These are phyloP conservation scores for Machimus atricapillus DNA, from an alignment of 2,888 invertebrate species.

Conservation along the genomic window DNA sequence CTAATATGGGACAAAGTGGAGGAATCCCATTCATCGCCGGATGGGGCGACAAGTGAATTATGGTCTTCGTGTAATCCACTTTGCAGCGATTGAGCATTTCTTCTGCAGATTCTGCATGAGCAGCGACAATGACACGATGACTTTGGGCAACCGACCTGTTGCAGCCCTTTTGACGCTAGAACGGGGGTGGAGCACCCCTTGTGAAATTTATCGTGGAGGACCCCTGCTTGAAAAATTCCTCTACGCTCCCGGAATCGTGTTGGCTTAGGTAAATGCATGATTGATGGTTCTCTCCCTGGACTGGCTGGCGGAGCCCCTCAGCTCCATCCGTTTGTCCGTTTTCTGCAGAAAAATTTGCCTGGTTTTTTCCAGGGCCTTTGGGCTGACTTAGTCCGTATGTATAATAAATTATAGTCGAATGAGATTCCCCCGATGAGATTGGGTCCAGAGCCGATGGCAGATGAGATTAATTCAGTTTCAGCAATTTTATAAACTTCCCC, in stretches of 20 bases:
- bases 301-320: background rate
- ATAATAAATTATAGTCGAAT: conserved; percentile 15
- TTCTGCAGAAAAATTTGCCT: conserved; percentile 20
- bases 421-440: background rate
- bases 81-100: conserved; percentile 35
- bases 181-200: background rate
- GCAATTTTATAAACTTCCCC: background rate
- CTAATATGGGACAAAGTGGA: background rate
- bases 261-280: conserved; percentile 36
- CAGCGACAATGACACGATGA: background rate
- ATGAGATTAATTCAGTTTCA: background rate
- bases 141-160: conserved; percentile 26
- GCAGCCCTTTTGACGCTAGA: background rate
- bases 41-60: conserved; percentile 28
- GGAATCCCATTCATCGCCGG: background rate
- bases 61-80: conserved; percentile 34
- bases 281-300: background rate
- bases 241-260: conserved; percentile 33
- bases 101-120: conserved; percentile 29
- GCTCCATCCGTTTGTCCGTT: background rate
- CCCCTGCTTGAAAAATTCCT: conserved; percentile 26
- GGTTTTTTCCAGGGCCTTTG: background rate
- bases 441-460: background rate
- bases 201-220: conserved; percentile 32
- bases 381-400: conserved; percentile 22